Evolutionary conservation across 2,888 invertebrate species (phyloP).

Genomic region (Drosophila aldrichi): DNA sequence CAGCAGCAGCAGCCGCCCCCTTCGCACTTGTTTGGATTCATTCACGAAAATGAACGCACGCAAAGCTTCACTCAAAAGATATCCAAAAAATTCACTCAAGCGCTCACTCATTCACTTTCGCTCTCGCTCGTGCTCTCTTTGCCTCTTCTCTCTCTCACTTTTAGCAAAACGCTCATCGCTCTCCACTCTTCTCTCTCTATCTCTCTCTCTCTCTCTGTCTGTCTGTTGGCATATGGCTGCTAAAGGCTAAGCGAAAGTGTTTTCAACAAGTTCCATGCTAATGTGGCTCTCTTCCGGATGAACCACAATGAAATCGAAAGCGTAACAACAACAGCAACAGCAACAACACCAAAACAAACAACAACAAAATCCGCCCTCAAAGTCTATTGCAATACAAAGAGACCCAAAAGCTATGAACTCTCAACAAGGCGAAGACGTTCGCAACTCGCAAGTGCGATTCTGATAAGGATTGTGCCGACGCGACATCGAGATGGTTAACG

Average conservation of each 20-base stretch:
- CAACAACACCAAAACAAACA: constrained; percentile 6
- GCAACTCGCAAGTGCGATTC: constrained; percentile 54
- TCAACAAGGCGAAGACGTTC: constrained; percentile 53
- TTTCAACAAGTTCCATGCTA: constrained; percentile 74
- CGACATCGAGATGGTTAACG: constrained; percentile 25
- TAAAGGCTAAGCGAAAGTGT: constrained; percentile 67
- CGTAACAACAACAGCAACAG: constrained; percentile 41
- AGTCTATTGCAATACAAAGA: constrained; percentile 63
- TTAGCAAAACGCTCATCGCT: constrained; percentile 35
- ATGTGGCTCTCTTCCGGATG: constrained; percentile 55
- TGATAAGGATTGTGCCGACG: constrained; percentile 58
- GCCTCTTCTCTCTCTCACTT: constrained; percentile 50
- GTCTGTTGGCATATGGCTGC: constrained; percentile 6
- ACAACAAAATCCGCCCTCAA: constrained; percentile 53
- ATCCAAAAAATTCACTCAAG: constrained; percentile 14
- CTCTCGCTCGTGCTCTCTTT: constrained; percentile 37
- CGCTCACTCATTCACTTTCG: constrained; percentile 54
- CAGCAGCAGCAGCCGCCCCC: constrained; percentile 19
- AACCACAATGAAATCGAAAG: constrained; percentile 53
- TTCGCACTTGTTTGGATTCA: constrained; percentile 34
- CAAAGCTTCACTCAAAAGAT: constrained; percentile 50
- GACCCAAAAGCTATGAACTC: constrained; percentile 69
- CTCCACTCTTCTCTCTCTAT: constrained; percentile 15
- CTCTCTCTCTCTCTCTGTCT: constrained; percentile 57
- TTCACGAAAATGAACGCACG: constrained; percentile 63